phyloP scores from a whole-genome alignment of 2,113 vertebrate genomes.

The Rhea americana region DNA sequence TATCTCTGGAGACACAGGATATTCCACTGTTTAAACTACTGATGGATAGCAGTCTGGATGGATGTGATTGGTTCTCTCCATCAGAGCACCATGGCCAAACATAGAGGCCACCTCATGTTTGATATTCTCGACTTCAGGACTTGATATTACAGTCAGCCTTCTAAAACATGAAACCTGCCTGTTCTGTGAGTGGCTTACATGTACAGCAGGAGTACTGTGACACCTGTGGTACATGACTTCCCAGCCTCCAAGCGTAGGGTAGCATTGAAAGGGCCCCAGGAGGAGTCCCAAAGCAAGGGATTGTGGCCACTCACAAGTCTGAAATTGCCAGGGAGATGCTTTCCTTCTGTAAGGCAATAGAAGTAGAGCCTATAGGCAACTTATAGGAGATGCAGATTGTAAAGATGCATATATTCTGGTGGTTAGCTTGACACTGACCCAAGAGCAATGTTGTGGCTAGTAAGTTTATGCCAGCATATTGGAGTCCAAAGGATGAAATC shows the following conservation, averaged over 20 bases:
- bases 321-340: not conserved
- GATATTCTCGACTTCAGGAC: not conserved
- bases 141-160: not conserved
- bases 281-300: not conserved
- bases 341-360: not conserved
- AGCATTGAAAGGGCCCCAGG: not conserved
- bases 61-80: not conserved
- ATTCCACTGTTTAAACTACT: not conserved
- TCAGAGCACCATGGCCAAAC: not conserved
- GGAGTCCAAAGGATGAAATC: not conserved
- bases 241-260: no score
- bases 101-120: not conserved
- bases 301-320: not conserved
- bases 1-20: not conserved
- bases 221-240: not conserved
- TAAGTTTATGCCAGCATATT: not conserved
- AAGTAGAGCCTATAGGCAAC: not conserved
- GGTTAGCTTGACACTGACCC: not conserved
- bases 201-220: not conserved
- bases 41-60: not conserved
- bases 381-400: not conserved
- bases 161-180: not conserved
- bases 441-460: not conserved
- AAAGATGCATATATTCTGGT: not conserved
- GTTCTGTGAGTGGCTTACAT: not conserved